Conservation (phyloP, 1,140 invertebrate genomes). For the Micrasema minimum region DNA sequence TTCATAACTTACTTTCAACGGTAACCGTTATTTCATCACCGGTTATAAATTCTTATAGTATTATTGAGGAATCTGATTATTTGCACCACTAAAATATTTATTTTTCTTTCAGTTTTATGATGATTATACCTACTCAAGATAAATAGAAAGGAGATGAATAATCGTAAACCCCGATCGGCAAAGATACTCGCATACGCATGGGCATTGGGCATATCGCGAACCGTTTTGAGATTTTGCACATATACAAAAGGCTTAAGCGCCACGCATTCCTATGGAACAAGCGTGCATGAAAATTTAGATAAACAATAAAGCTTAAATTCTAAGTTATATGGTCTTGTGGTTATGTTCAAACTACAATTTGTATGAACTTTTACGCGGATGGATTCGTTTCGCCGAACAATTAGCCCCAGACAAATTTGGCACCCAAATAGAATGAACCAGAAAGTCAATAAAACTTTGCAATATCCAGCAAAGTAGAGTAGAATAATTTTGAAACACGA, state of each 20-base stretch:
- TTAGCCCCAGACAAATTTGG: conserved; percentile 10
- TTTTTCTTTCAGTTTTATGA: conserved; percentile 22
- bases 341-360: background rate
- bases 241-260: no score
- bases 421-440: background rate
- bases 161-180: conserved; percentile 20
- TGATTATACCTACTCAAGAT: conserved; percentile 31
- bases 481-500: background rate
- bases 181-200: background rate
- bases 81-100: conserved; percentile 8
- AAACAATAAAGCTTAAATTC: no score
- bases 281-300: no score
- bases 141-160: conserved; percentile 19
- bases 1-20: no score
- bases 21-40: no score
- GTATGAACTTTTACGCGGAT: background rate
- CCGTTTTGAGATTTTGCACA: no score
- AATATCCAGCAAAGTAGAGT: background rate
- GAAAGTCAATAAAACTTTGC: conserved; percentile 11
- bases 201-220: no score
- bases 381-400: background rate
- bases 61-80: no score
- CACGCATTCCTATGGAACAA: no score
- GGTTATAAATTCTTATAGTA: no score
- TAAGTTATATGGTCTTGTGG: no score